Conservation (phyloP, 2,113 vertebrate species). For the Microtus montanus region DNA sequence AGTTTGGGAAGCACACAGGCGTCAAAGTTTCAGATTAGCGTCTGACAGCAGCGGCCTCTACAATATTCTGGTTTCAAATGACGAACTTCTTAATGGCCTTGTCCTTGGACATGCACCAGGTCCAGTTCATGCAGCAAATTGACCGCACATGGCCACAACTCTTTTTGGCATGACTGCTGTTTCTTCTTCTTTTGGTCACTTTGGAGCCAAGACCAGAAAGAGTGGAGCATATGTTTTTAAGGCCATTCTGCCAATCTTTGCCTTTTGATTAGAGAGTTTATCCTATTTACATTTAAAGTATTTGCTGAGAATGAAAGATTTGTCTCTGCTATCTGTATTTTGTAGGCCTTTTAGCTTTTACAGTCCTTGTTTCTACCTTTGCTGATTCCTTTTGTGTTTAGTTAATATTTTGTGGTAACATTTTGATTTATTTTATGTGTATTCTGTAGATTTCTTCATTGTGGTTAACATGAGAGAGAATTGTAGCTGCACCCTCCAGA, state of each 20-base stretch:
- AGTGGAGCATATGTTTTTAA: not conserved
- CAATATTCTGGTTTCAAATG: not conserved
- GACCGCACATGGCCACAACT: not conserved
- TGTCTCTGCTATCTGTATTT: not conserved
- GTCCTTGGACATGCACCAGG: not conserved
- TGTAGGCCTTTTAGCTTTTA: not conserved
- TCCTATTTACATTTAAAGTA: not conserved
- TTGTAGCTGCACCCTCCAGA: not conserved
- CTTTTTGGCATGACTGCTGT: not conserved
- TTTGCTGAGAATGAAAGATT: not conserved
- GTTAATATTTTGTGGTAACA: not conserved
- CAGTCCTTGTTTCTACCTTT: not conserved
- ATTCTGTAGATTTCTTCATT: not conserved
- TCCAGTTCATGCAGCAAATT: not conserved
- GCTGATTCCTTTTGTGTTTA: not conserved
- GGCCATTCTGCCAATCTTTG: not conserved
- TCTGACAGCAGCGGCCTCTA: not conserved
- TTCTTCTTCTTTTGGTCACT: not conserved
- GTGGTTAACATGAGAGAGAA: not conserved
- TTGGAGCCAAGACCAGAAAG: not conserved
- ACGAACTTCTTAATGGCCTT: not conserved
- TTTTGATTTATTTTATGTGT: not conserved
- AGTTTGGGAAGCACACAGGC: not conserved
- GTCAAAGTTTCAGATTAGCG: fast-evolving
- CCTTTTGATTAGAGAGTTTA: not conserved